phyloP scores from a whole-genome alignment of 1,140 invertebrate species.

The Teleogryllus occipitalis region DNA sequence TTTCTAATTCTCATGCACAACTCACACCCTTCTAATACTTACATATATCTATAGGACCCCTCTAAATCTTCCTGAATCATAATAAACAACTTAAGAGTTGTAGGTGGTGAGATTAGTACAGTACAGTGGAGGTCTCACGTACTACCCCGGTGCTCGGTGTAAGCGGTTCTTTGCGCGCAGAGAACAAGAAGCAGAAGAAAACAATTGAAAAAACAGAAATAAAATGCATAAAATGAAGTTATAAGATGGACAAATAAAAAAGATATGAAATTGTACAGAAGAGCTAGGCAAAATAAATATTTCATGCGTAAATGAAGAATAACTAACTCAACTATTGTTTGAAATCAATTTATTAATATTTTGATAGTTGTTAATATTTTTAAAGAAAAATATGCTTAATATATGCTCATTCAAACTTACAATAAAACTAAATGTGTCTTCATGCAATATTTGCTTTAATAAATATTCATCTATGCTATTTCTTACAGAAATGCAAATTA shows the following conservation, averaged over 20 bases:
- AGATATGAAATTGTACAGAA: conserved; percentile 18
- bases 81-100: conserved; percentile 14
- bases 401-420: no score
- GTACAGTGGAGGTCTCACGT: conserved; percentile 20
- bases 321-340: no score
- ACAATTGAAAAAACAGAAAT: conserved; percentile 20
- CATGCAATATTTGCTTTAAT: no score
- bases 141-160: conserved; percentile 17
- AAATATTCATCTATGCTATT: no score
- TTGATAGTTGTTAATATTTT: no score
- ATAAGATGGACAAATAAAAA: conserved; percentile 11
- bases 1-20: neutral
- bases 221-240: conserved; percentile 18
- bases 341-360: no score
- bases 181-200: conserved; percentile 11
- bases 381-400: no score
- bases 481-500: no score
- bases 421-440: no score
- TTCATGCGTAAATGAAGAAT: no score
- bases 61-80: conserved; percentile 12
- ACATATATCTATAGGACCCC: conserved; percentile 4
- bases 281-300: conserved; percentile 7
- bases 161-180: conserved; percentile 10
- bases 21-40: conserved; percentile 4
- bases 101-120: conserved; percentile 15